Evolutionary conservation across 2,797 vertebrate species (phyloP), one percentile per base, ranked within the genome.

Genomic region (Sebastes wilsoni): DNA sequence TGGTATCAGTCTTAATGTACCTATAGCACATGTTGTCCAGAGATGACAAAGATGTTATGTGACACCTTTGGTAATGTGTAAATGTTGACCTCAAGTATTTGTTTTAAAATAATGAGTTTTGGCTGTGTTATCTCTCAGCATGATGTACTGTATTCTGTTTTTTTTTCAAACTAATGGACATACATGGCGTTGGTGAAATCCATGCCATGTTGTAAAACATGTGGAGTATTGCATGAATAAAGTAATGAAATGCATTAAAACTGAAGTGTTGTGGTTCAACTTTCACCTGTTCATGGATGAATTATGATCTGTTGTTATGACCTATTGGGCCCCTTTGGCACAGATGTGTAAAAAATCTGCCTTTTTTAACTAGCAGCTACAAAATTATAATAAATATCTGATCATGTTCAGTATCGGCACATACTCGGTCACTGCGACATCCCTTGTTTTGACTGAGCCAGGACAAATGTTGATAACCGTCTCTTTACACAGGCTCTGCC

Each of bases 201-300:
- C 56, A 54, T 79, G 30, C 2, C 72, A 54, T 83, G 72, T 82
- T 89, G 60, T 90, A 78, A 80, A 82, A 75, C 56, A 76, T 88
- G 72, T 90, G 62, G 54, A 87, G 56, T 87, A 59, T 49, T 87
- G 93, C 92, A 93, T 93, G 86, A 95, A 93, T 94, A 95, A 95
- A 94, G 70, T 81, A 32, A 85, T 80, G 23, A 61, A 58, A 59
- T 69, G 62, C 16, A 65, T 69, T 66, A 55, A 58, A 56, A 34
- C n/a, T 61, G 59, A 2, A 46, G n/a, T 38, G 12, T 64, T 65
- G 46, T 81, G 23, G 52, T 66, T 46, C 2, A 38, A 52, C 10
- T 20, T 70, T 7, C 8, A 52, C 6, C 10, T n/a, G 2, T 71
- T 66, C 8, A n/a, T 58, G 7, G 3, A 23, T 42, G 8, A 52